phyloP scores from a whole-genome alignment of 2,113 vertebrate species.

The Conger conger region DNA sequence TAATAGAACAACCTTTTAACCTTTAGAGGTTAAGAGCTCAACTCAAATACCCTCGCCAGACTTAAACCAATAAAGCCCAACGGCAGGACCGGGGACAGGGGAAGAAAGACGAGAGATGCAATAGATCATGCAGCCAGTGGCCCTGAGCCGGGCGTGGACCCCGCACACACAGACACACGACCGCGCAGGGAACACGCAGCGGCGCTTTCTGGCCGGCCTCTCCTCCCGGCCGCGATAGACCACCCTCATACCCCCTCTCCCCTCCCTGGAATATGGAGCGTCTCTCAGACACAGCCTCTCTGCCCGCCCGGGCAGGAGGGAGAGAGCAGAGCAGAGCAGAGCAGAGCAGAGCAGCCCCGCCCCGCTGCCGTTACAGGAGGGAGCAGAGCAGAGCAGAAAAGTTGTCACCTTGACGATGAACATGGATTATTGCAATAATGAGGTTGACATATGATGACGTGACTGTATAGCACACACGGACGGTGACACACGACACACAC shows the following conservation, averaged over 20 bases:
- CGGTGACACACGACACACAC: too few species aligned
- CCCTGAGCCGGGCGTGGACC: too few species aligned
- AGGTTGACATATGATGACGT: background rate
- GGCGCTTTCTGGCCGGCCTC: background rate
- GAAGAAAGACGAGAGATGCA: too few species aligned
- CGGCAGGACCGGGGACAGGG: too few species aligned
- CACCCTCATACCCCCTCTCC: too few species aligned
- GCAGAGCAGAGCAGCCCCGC: background rate
- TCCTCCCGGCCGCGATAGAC: background rate
- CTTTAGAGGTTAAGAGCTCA: too few species aligned
- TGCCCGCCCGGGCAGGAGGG: too few species aligned
- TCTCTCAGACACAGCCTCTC: background rate
- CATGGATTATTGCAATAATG: background rate
- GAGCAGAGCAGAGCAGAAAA: background rate
- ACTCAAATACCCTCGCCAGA: too few species aligned
- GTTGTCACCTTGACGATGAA: background rate
- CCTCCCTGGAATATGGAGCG: background rate
- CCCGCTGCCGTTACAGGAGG: background rate
- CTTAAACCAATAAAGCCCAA: too few species aligned
- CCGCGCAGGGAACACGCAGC: background rate
- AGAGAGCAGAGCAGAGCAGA: background rate
- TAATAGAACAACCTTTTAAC: too few species aligned
- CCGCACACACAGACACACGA: too few species aligned
- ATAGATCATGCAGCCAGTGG: background rate
- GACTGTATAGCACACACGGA: too few species aligned